Percentiles rank a stretch among this genome's conserved stretches.
Evolutionary conservation across 2,888 invertebrate genomes (phyloP).

Genomic region (Cataglyphis altisquamis): DNA sequence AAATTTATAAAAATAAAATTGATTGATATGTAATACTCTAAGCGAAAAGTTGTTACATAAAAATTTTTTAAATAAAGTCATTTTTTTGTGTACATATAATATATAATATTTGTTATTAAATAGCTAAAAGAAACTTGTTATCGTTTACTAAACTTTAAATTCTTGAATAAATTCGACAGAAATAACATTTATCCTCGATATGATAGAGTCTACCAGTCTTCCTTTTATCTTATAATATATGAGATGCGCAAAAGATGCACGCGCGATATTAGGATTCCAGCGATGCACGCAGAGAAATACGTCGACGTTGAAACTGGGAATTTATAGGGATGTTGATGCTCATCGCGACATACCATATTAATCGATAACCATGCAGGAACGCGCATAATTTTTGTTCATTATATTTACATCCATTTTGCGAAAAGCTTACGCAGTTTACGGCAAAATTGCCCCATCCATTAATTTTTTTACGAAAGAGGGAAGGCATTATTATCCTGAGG

Average conservation of each 20-base stretch:
- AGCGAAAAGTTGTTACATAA: no score
- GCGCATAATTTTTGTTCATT: constrained; percentile 22
- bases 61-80: neutral
- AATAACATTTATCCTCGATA: constrained; percentile 9
- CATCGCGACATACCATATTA: constrained; percentile 26
- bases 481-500: constrained; percentile 31
- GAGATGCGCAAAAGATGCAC: constrained; percentile 44
- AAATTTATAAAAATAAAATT: neutral
- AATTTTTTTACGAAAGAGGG: constrained; percentile 43
- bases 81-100: neutral
- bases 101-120: neutral
- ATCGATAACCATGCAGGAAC: constrained; percentile 34
- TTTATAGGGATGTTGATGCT: constrained; percentile 45
- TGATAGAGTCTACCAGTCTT: constrained; percentile 15
- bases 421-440: constrained; percentile 15
- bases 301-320: constrained; percentile 26
- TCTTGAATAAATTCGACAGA: constrained; percentile 5
- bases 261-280: constrained; percentile 49
- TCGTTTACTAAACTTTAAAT: neutral
- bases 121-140: neutral
- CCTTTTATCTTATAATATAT: constrained; percentile 43
- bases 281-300: constrained; percentile 50
- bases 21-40: no score
- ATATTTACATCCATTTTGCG: constrained; percentile 16
- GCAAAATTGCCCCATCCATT: constrained; percentile 38